Evolutionary conservation across 2,113 vertebrate genomes (phyloP).

Genomic region (Cacatua alba): DNA sequence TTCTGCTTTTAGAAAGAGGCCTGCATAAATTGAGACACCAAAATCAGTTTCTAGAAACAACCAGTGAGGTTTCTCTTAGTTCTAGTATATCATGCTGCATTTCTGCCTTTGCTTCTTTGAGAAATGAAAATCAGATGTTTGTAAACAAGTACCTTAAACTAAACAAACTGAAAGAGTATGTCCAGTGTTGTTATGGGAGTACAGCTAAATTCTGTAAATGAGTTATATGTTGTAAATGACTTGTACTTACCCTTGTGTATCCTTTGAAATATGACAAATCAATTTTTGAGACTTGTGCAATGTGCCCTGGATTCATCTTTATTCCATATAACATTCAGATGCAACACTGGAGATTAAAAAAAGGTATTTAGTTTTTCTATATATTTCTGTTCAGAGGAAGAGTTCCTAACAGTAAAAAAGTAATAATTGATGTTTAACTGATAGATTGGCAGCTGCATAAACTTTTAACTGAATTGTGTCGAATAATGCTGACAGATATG

Average conservation of each 20-base stretch:
- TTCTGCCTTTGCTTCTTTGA: not conserved
- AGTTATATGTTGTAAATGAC: not conserved
- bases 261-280: not conserved
- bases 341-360: not conserved
- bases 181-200: not conserved
- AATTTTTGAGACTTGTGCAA: not conserved
- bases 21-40: not conserved
- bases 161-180: not conserved
- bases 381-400: not conserved
- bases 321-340: not conserved
- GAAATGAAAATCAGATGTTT: not conserved
- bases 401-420: not conserved
- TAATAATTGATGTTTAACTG: not conserved
- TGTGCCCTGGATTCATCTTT: not conserved
- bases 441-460: not conserved
- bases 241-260: not conserved
- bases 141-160: not conserved
- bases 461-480: not conserved
- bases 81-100: not conserved
- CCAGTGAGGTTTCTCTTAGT: not conserved
- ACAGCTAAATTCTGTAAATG: not conserved
- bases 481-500: not conserved
- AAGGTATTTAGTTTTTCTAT: not conserved
- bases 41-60: not conserved
- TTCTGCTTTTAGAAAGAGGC: not conserved